Evolutionary conservation across 2,888 invertebrate genomes (phyloP), one percentile per base, ranked within the genome.

Genomic region (Cordilura impudica): DNA sequence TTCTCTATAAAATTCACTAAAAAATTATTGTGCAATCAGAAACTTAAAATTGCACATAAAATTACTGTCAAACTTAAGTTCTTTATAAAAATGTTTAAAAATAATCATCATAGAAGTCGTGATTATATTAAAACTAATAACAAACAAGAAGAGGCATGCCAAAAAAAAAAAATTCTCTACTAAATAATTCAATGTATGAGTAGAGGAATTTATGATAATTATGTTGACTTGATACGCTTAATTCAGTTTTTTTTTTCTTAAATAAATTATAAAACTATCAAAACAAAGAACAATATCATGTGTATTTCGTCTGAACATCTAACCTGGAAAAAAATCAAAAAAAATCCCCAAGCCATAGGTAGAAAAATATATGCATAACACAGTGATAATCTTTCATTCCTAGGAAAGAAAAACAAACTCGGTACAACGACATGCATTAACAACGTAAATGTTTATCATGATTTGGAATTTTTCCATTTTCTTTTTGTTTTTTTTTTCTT

Each of bases 131-230:
- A 1, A n/a, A 60, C 49, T 43, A 43, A 53, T 18, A 47, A 65
- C 63, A 51, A 29, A 58, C 65, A 60, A 19, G 14, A 35, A 47
- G 58, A 73, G 23, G 58, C 21, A 43, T 58, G 39, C 29, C 14
- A 23, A 21, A 29, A 21, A 65, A 51, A 65, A 51, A 47, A 8
- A 49, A 58, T 29, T 61, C 49, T 67, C 54, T 51, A n/a, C 53
- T 66, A 54, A 12, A 39, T n/a, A 4, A 39, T 39, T n/a, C 35
- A 26, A 72, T 19, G 19, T 71, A 66, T 49, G n/a, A n/a, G n/a
- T 53, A 51, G 23, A 67, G 60, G 66, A 71, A 75, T 79, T 71
- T 79, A 79, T 79, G 79, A 79, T 79, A 79, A 79, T 79, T 79
- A 75, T 71, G 66, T 71, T 63, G 75, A 75, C 67, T 79, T 79